phyloP scores from a whole-genome alignment of 2,888 invertebrate genomes.

The Watsonalla cultraria region DNA sequence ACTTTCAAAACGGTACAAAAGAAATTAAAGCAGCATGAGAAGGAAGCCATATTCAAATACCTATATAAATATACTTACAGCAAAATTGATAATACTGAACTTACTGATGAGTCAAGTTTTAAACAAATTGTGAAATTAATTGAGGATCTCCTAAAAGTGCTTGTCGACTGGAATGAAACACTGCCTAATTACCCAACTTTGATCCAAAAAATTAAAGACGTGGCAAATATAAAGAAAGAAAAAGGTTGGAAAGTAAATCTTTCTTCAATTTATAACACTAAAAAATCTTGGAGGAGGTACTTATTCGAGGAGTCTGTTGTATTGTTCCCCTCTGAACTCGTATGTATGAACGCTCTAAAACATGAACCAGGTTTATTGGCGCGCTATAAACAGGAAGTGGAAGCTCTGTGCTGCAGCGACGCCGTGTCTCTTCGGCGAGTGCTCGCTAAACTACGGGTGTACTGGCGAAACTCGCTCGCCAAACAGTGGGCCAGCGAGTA shows the following conservation, averaged over 20 bases:
- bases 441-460: conserved; percentile 46
- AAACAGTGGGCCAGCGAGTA: conserved; percentile 36
- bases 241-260: conserved; percentile 35
- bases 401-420: conserved; percentile 30
- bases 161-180: conserved; percentile 46
- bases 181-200: conserved; percentile 38
- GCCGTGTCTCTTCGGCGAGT: conserved; percentile 29
- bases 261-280: conserved; percentile 40
- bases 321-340: conserved; percentile 37
- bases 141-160: conserved; percentile 26
- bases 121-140: conserved; percentile 16
- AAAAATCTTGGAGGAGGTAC: conserved; percentile 50
- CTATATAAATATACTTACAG: conserved; percentile 27
- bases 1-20: conserved; percentile 27
- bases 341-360: conserved; percentile 54
- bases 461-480: conserved; percentile 44
- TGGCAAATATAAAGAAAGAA: conserved; percentile 33
- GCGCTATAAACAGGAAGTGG: conserved; percentile 29
- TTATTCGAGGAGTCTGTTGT: conserved; percentile 53
- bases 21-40: conserved; percentile 33
- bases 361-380: conserved; percentile 45
- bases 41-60: conserved; percentile 43
- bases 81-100: conserved; percentile 22
- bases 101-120: conserved; percentile 27
- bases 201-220: conserved; percentile 38